Evolutionary conservation across 2,797 vertebrate species (phyloP).

Genomic region (Dendrocincla tyrannina): DNA sequence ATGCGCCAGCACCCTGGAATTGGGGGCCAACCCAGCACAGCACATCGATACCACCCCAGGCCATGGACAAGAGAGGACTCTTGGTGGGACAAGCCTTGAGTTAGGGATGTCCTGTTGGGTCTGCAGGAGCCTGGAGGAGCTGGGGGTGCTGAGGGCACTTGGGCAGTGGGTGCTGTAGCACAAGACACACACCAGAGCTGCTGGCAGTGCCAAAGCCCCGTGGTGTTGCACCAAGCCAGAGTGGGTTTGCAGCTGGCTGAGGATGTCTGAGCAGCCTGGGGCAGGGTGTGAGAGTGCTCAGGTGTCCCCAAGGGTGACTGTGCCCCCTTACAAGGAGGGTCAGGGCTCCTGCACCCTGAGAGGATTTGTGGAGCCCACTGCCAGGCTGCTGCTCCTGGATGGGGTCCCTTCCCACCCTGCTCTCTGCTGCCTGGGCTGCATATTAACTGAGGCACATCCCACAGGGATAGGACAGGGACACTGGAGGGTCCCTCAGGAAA

Average conservation of each 20-base stretch:
- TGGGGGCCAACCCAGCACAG: neutral
- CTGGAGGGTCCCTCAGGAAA: neutral
- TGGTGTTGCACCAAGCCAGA: neutral
- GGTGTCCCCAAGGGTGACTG: neutral
- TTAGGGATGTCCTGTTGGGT: neutral
- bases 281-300: neutral
- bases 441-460: neutral
- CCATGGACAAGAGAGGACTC: neutral
- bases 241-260: neutral
- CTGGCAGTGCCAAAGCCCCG: neutral
- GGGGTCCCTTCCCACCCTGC: neutral
- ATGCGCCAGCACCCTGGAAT: neutral
- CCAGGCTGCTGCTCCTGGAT: fast-evolving
- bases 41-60: fast-evolving
- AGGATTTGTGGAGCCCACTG: neutral
- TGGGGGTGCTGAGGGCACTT: neutral
- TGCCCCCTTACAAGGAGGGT: neutral
- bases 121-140: neutral
- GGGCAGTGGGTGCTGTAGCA: neutral
- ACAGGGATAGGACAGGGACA: neutral
- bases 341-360: neutral
- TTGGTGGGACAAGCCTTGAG: neutral
- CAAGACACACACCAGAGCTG: neutral
- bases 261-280: neutral
- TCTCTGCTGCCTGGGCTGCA: neutral